These are phyloP conservation scores for Pteronotus mesoamericanus DNA, from an alignment of 2,797 vertebrate genomes.

Conservation along the genomic window DNA sequence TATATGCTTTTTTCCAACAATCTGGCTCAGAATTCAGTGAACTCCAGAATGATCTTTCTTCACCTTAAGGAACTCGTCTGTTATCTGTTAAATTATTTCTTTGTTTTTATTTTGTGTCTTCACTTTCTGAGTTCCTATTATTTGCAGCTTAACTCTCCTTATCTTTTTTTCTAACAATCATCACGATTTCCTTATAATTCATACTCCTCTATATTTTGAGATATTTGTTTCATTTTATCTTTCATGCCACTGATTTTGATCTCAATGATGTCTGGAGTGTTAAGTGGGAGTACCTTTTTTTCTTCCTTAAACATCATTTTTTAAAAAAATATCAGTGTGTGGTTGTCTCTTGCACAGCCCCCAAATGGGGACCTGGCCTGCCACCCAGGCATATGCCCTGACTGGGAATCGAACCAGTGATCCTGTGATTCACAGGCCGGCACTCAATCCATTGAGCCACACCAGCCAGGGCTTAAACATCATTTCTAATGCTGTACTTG, in stretches of 20 bases:
- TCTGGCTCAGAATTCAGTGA: background rate
- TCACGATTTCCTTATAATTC: background rate
- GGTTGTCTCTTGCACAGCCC: too few relatives aligned
- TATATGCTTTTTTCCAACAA: background rate
- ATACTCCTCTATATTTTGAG: background rate
- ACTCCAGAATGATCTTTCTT: background rate
- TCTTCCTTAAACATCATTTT: background rate
- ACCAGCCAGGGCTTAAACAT: too few relatives aligned
- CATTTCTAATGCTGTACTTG: background rate
- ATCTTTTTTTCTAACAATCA: background rate
- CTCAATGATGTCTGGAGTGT: background rate
- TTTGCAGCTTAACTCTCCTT: background rate
- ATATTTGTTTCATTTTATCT: background rate
- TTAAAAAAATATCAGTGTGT: too few relatives aligned
- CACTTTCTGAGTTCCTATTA: background rate
- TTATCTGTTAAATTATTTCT: background rate
- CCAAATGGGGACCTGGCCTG: too few relatives aligned
- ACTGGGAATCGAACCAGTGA: too few relatives aligned
- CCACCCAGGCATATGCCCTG: too few relatives aligned
- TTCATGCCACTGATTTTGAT: background rate
- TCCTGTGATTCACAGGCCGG: too few relatives aligned
- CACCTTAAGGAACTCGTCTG: background rate
- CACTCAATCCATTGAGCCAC: too few relatives aligned
- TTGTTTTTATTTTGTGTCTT: background rate
- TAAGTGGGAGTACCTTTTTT: background rate